Conservation (phyloP, 2,797 vertebrate genomes). For the Ceyx erithaca region DNA sequence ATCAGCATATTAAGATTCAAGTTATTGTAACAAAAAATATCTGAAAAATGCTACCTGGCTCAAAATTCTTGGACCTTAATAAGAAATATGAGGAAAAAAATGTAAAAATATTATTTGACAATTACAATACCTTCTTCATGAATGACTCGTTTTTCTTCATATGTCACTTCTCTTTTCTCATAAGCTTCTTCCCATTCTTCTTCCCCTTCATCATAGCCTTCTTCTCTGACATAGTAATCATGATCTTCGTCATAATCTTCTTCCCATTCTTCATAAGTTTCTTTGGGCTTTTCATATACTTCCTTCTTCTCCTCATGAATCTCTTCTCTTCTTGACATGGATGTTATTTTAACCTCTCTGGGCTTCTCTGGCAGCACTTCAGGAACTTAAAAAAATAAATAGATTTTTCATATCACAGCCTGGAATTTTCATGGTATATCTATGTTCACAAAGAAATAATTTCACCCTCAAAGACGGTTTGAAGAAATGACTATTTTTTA, state of each 20-base stretch:
- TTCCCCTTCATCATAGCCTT: slow-evolving; percentile 80
- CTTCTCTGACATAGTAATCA: slow-evolving; percentile 76
- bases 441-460: neutral
- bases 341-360: slow-evolving; percentile 78
- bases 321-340: slow-evolving; percentile 77
- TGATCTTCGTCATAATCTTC: slow-evolving; percentile 73
- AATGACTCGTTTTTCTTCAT: slow-evolving; percentile 68
- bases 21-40: neutral
- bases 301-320: slow-evolving; percentile 68
- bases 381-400: slow-evolving; percentile 79
- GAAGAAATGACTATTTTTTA: neutral
- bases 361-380: slow-evolving; percentile 81
- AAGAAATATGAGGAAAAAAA: neutral
- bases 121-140: slow-evolving; percentile 75
- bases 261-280: slow-evolving; percentile 71
- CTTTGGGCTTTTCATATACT: slow-evolving; percentile 48
- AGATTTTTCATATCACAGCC: slow-evolving; percentile 22
- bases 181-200: slow-evolving; percentile 80
- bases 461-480: neutral
- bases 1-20: neutral
- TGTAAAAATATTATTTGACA: neutral
- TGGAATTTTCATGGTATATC: neutral
- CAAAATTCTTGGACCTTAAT: neutral
- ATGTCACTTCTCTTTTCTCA: slow-evolving; percentile 71
- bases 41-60: neutral